Conservation (phyloP, 2,888 invertebrate species). For the Phengaris alcon region DNA sequence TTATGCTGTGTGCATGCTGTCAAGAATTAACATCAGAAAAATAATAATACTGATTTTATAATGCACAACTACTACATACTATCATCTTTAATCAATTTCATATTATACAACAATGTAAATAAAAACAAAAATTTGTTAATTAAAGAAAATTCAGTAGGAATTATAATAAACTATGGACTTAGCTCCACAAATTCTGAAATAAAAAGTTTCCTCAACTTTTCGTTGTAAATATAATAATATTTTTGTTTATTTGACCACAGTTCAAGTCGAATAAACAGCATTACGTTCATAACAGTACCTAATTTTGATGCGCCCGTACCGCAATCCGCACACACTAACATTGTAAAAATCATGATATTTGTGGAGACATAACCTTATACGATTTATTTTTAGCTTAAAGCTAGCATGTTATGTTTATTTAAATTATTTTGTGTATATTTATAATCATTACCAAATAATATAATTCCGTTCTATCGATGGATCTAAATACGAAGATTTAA, state of each 20-base stretch:
- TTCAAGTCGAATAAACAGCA: background rate
- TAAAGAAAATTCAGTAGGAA: background rate
- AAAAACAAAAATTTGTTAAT: background rate
- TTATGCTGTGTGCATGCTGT: no score
- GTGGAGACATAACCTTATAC: slow-evolving; percentile 65
- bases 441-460: background rate
- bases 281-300: background rate
- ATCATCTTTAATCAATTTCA: no score
- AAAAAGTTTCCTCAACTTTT: slow-evolving; percentile 2
- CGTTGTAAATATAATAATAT: background rate
- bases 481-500: slow-evolving; percentile 62
- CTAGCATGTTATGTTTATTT: slow-evolving; percentile 41
- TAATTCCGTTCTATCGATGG: slow-evolving; percentile 40
- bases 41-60: no score
- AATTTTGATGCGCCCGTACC: slow-evolving; percentile 3
- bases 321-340: background rate
- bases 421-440: background rate
- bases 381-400: slow-evolving; percentile 71
- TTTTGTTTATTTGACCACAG: background rate
- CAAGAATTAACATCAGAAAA: no score
- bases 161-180: background rate
- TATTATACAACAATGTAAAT: background rate
- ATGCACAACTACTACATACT: no score
- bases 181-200: background rate
- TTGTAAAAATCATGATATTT: slow-evolving; percentile 41